phyloP scores from a whole-genome alignment of 1,140 invertebrate genomes.

The Leptinotarsa undecemlineata region DNA sequence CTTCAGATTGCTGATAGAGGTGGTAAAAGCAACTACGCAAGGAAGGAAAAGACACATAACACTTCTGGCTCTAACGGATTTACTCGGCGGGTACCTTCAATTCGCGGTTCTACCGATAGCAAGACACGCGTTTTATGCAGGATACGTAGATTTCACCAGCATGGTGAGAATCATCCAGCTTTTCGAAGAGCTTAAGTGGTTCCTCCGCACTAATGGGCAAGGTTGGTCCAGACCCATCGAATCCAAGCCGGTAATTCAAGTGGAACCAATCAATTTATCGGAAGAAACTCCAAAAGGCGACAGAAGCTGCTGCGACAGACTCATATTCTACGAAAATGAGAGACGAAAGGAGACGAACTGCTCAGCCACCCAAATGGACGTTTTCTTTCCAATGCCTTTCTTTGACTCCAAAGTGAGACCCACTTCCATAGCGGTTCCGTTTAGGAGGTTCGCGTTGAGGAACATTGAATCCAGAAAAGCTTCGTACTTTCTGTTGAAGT shows the following conservation, averaged over 20 bases:
- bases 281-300: constrained; percentile 10
- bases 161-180: constrained; percentile 60
- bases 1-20: constrained; percentile 58
- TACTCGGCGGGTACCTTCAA: constrained; percentile 60
- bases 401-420: constrained; percentile 57
- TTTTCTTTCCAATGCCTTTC: constrained; percentile 56
- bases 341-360: constrained; percentile 2
- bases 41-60: constrained; percentile 57
- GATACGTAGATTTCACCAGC: constrained; percentile 60
- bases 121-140: constrained; percentile 64
- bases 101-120: constrained; percentile 61
- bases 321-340: constrained; percentile 33
- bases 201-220: constrained; percentile 61
- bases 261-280: constrained; percentile 31
- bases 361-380: not conserved
- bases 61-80: constrained; percentile 60
- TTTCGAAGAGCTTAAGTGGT: constrained; percentile 60
- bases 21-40: constrained; percentile 54
- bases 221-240: constrained; percentile 60
- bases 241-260: constrained; percentile 21
- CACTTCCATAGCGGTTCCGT: constrained; percentile 58
- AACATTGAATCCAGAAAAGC: constrained; percentile 60
- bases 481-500: constrained; percentile 62
- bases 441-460: constrained; percentile 57
- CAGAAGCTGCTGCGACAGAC: constrained; percentile 27